Evolutionary conservation across 1,140 invertebrate genomes (phyloP), one percentile per base, ranked within the genome.

Genomic region (Cydia pomonella): DNA sequence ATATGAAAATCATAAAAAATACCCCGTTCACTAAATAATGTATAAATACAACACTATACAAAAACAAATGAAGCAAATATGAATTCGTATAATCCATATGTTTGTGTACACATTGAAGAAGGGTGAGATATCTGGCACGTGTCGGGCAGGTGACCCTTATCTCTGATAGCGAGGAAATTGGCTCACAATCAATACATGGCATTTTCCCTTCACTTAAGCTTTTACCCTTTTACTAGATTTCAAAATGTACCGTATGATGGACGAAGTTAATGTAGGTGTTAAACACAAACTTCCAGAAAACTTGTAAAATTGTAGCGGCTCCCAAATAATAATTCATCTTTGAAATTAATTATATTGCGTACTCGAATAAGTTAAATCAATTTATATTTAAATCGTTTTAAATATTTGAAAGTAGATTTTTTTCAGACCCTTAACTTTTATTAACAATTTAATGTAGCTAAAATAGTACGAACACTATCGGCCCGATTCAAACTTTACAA

Each of bases 91-190:
- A 6, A 33, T 64, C n/a, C 63, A 33, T 18, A 53, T 33, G 27
- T 69, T 69, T 38, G 27, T 66, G 63, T 29, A 66, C 75, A 78
- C 75, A 81, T 77, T 82, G 81, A 89, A 89, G 85, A 88, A 88
- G 85, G 89, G 90, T 82, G 76, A 84, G 73, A 85, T 91, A 91
- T 91, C 86, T 84, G 82, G 82, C 84, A 85, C 82, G 82, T 72
- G 83, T 77, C 76, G 80, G 83, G 83, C 90, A 89, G 87, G 88
- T 87, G 87, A 69, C 77, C 64, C 77, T 91, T 91, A 91, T 91
- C 89, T 76, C 33, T 74, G 90, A 92, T 92, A 92, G 86, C 79
- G 85, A 72, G 81, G 84, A 90, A 90, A 89, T 87, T 90, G 82
- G 78, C 84, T 82, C 80, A 90, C 80, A 91, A 92, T 92, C 90